These are phyloP conservation scores for Emydura subglobosa DNA, from an alignment of 2,113 vertebrate species.

Conservation along the genomic window DNA sequence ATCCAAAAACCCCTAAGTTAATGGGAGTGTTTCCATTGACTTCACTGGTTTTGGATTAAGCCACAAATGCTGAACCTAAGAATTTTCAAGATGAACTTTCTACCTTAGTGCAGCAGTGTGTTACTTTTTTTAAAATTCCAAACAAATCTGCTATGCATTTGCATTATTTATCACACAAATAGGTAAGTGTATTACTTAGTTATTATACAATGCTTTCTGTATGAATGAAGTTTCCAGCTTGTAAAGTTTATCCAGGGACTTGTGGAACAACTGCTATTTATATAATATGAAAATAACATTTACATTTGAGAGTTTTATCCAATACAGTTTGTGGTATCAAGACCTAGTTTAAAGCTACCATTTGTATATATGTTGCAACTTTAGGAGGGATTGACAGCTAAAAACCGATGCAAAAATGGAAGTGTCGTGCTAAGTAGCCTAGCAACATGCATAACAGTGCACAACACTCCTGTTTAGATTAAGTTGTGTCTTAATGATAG, in stretches of 20 bases:
- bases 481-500: conserved; percentile 63
- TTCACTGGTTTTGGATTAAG: neutral
- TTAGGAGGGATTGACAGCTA: conserved; percentile 11
- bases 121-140: neutral
- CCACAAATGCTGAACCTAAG: neutral
- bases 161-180: neutral
- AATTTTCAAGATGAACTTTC: neutral
- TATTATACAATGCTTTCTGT: neutral
- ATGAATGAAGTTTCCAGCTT: neutral
- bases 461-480: conserved; percentile 68
- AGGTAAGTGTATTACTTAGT: neutral
- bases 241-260: neutral
- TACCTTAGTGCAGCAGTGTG: neutral
- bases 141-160: conserved; percentile 20
- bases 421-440: conserved; percentile 55
- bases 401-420: conserved; percentile 37
- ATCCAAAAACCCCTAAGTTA: neutral
- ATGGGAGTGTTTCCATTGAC: neutral
- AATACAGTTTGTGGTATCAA: neutral
- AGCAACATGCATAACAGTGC: conserved; percentile 79
- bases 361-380: neutral
- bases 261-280: conserved; percentile 7
- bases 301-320: conserved; percentile 15
- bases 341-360: neutral
- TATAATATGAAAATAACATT: conserved; percentile 7